phyloP scores from a whole-genome alignment of 2,888 invertebrate genomes.

The Drosophila mimetica region DNA sequence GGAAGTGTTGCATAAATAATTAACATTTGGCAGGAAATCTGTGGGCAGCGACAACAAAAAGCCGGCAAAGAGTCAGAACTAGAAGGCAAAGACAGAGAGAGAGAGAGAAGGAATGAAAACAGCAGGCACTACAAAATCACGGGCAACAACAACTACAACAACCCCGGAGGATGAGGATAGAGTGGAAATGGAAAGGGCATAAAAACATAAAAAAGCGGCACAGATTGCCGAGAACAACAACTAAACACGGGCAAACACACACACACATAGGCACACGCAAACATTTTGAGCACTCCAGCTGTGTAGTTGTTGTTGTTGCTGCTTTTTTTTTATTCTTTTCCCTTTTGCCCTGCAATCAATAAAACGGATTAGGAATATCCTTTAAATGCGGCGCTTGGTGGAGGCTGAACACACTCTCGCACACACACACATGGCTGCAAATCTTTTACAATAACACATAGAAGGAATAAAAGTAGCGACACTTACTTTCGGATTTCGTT shows the following conservation, averaged over 20 bases:
- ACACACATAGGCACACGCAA: conserved; percentile 20
- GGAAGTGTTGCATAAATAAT: conserved; percentile 29
- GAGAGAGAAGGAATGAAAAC: conserved; percentile 14
- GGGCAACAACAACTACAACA: conserved; percentile 56
- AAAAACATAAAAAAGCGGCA: conserved; percentile 66
- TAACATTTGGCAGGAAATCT: conserved; percentile 35
- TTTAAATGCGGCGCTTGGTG: conserved; percentile 70
- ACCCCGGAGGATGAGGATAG: conserved; percentile 47
- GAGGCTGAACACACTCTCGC: conserved; percentile 44
- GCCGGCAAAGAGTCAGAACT: conserved; percentile 26
- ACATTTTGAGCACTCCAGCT: conserved; percentile 64
- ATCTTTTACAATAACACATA: conserved; percentile 64
- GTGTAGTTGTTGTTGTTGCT: conserved; percentile 46
- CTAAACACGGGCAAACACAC: conserved; percentile 44
- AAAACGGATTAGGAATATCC: conserved; percentile 81
- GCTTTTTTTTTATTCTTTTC: conserved; percentile 31
- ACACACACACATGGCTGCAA: conserved; percentile 19
- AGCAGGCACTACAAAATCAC: conserved; percentile 41
- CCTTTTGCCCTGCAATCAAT: conserved; percentile 69
- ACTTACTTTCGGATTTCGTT: conserved; percentile 61
- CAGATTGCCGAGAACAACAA: conserved; percentile 61
- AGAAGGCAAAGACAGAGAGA: conserved; percentile 7
- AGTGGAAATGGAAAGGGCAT: conserved; percentile 45
- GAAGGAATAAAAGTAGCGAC: conserved; percentile 54
- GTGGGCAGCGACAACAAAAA: conserved; percentile 25